A percentile compares a stretch with the other conserved stretches of the same genome.
These are phyloP conservation scores for Paratrypauchen microcephalus DNA, from an alignment of 2,797 vertebrate genomes.

Conservation along the genomic window DNA sequence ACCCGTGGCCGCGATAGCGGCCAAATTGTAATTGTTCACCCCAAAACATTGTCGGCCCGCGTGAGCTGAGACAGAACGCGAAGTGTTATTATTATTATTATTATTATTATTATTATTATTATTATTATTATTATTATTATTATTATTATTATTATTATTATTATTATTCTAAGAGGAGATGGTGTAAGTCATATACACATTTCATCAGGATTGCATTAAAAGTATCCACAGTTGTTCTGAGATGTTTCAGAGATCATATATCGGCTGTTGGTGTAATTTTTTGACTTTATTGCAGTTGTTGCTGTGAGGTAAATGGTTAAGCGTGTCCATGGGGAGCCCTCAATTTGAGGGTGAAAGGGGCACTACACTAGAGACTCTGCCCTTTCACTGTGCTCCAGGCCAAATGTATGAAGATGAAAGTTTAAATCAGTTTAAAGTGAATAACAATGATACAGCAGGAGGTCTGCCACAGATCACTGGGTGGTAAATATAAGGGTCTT, in stretches of 20 bases:
- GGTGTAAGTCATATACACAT: no score
- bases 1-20: no score
- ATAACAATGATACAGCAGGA: constrained; percentile 62
- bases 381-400: constrained; percentile 39
- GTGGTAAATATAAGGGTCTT: constrained; percentile 69
- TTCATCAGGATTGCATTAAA: not conserved
- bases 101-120: no score
- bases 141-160: no score
- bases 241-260: constrained; percentile 45
- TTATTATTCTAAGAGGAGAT: no score
- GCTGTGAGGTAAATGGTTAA: constrained; percentile 53
- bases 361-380: constrained; percentile 65
- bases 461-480: constrained; percentile 64
- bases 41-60: no score
- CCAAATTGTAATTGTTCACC: no score
- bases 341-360: constrained; percentile 65
- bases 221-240: constrained; percentile 13
- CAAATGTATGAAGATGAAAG: constrained; percentile 71
- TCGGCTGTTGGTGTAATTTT: constrained; percentile 50
- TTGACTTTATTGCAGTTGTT: constrained; percentile 46
- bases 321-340: constrained; percentile 66
- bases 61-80: no score
- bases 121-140: no score
- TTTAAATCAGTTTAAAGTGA: constrained; percentile 64
- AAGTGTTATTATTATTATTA: no score